phyloP scores from a whole-genome alignment of 1,140 invertebrate species.

The silkworm (Bombyx mori) region ASM3026992v2 NC_085107.1:17964001-17964500 shows the following conservation, averaged over 20 bases:
- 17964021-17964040: conserved; percentile 96
- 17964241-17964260: conserved; percentile 82
- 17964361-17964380: conserved; percentile 92
- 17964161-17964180: conserved; percentile 94
- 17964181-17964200: conserved; percentile 82
- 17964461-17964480: conserved; percentile 3
- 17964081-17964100: neutral
- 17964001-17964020: conserved; percentile 94
- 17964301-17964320: conserved; percentile 86
- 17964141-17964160: conserved; percentile 78
- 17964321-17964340: conserved; percentile 87
- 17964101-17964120: neutral
- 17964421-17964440: conserved; percentile 91
- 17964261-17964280: conserved; percentile 85
- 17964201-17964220: conserved; percentile 78
- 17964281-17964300: conserved; percentile 80
- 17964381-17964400: conserved; percentile 92
- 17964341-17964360: conserved; percentile 80
- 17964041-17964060: conserved; percentile 93
- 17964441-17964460: conserved; percentile 87
- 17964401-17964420: conserved; percentile 85
- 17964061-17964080: conserved; percentile 81
- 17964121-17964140: neutral
- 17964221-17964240: conserved; percentile 79
- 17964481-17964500: neutral